Evolutionary conservation across 2,113 vertebrate species (phyloP).

Genomic region (Sarotherodon lohbergeri): DNA sequence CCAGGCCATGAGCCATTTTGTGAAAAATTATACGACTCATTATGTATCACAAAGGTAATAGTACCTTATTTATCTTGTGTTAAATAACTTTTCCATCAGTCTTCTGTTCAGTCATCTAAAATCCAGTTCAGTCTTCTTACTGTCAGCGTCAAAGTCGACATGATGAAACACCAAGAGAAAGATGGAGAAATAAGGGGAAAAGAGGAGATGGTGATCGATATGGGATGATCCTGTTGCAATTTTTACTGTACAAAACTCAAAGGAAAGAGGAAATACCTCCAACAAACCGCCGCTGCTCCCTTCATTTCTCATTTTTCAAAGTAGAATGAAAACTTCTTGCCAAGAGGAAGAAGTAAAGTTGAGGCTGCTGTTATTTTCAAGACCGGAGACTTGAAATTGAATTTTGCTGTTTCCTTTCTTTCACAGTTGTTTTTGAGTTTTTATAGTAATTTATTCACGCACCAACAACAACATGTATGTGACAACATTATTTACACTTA

Average conservation of each 20-base stretch:
- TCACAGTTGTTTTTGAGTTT: background rate
- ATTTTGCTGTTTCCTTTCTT: background rate
- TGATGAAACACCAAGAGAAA: background rate
- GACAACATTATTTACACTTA: background rate
- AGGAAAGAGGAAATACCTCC: background rate
- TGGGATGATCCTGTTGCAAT: background rate
- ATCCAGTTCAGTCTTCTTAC: background rate
- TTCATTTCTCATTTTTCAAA: background rate
- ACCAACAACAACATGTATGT: background rate
- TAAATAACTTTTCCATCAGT: background rate
- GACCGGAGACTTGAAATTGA: background rate
- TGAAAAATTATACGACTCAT: conserved; percentile 13
- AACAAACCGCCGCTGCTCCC: background rate
- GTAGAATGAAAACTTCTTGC: background rate
- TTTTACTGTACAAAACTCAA: background rate
- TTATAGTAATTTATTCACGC: background rate
- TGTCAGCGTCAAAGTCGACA: background rate
- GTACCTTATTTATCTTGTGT: background rate
- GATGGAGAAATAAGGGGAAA: background rate
- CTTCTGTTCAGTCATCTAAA: background rate
- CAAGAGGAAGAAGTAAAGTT: background rate
- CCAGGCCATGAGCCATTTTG: background rate
- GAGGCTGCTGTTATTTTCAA: background rate
- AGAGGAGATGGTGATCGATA: background rate
- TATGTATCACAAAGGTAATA: background rate